These are phyloP conservation scores for Mamestra configurata DNA, from an alignment of 1,140 invertebrate species.

Conservation along the genomic window DNA sequence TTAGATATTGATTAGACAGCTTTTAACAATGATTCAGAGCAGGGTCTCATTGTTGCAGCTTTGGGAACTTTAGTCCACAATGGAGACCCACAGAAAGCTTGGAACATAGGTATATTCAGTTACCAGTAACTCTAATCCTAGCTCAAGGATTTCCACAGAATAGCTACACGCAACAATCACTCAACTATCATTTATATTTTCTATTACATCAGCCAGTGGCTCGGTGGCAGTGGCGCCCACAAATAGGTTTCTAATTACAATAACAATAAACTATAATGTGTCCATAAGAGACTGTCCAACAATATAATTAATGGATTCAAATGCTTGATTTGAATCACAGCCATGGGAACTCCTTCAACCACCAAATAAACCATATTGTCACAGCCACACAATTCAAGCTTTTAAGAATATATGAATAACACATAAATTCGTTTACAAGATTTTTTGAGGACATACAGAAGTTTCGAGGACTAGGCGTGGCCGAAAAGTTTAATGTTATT, in stretches of 20 bases:
- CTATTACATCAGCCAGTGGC: background rate
- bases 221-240: constrained; percentile 32
- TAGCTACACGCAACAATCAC: background rate
- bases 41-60: background rate
- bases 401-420: background rate
- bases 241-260: constrained; percentile 48
- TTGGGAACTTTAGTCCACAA: constrained; percentile 1
- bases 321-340: constrained; percentile 23
- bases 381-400: background rate
- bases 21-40: background rate
- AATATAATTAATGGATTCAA: constrained; percentile 27
- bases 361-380: background rate
- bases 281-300: constrained; percentile 35
- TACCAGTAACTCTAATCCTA: constrained; percentile 38
- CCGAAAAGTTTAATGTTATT: constrained; percentile 35
- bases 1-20: background rate
- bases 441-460: constrained; percentile 32
- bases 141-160: constrained; percentile 36
- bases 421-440: constrained; percentile 23
- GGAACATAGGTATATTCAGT: background rate
- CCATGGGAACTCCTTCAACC: constrained; percentile 33
- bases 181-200: constrained; percentile 28
- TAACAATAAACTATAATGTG: constrained; percentile 45
- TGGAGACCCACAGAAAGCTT: background rate
- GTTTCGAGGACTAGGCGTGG: constrained; percentile 24